phyloP scores from a whole-genome alignment of 2,888 invertebrate species.

The Campoletis raptor region DNA sequence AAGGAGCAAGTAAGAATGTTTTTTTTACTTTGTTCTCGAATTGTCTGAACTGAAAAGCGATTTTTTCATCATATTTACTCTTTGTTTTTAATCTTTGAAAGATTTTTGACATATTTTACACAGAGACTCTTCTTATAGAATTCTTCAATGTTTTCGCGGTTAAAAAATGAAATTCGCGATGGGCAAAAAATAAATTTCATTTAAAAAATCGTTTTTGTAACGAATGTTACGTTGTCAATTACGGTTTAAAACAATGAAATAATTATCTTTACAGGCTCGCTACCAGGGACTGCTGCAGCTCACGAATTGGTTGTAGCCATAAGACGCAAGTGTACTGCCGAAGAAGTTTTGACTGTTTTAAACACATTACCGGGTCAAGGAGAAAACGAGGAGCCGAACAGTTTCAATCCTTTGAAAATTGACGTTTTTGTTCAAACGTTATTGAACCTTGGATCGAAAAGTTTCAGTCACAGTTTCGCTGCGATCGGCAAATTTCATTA shows the following conservation, averaged over 20 bases:
- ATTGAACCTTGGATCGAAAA: constrained; percentile 97
- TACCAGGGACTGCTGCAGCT: constrained; percentile 93
- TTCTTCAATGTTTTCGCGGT: constrained; percentile 2
- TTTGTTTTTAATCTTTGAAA: not conserved
- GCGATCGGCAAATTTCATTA: constrained; percentile 98
- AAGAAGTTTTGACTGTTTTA: constrained; percentile 94
- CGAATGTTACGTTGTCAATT: not conserved
- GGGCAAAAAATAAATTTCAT: not conserved
- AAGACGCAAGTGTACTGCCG: constrained; percentile 95
- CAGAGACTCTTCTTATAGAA: constrained; percentile 62
- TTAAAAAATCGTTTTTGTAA: not conserved
- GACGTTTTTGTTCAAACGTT: constrained; percentile 99
- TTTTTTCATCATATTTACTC: not conserved
- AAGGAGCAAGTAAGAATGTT: constrained; percentile 91
- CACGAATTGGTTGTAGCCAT: constrained; percentile 95
- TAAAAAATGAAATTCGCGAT: not conserved
- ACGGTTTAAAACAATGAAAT: not conserved
- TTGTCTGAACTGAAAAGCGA: not conserved
- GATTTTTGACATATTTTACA: not conserved
- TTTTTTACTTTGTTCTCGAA: not conserved
- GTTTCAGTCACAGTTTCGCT: constrained; percentile 99
- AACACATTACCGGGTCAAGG: constrained; percentile 94
- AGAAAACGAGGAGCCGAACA: constrained; percentile 90
- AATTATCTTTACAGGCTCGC: constrained; percentile 86
- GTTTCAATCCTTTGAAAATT: constrained; percentile 96